Evolutionary conservation across 1,140 invertebrate genomes (phyloP).

Genomic region (Brachionus paranguensis): DNA sequence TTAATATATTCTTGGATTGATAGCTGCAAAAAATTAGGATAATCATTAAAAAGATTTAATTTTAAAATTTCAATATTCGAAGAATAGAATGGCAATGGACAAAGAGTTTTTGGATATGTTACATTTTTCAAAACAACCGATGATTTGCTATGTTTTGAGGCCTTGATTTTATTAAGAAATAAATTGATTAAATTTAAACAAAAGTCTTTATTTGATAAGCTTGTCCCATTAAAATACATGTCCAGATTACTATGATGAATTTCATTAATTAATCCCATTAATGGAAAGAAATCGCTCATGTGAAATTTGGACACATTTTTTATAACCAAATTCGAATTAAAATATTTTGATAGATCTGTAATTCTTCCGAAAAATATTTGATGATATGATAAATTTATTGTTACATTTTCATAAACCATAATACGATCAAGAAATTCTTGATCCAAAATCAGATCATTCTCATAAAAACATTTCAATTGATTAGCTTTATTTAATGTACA

Average conservation of each 20-base stretch:
- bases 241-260: neutral
- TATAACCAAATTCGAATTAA: neutral
- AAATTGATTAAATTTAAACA: neutral
- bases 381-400: neutral
- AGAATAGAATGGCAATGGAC: neutral
- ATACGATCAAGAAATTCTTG: neutral
- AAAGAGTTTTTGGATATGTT: neutral
- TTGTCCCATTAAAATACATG: neutral
- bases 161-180: neutral
- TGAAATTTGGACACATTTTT: neutral
- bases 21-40: neutral
- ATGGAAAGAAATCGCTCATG: neutral
- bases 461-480: neutral
- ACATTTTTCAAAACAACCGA: neutral
- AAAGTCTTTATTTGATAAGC: neutral
- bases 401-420: neutral
- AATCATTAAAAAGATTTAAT: neutral
- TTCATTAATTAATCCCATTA: neutral
- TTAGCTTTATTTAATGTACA: neutral
- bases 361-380: neutral
- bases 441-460: neutral
- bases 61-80: neutral
- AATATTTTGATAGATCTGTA: neutral
- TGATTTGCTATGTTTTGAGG: neutral
- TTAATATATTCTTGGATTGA: neutral